phyloP scores from a whole-genome alignment of 2,113 vertebrate species.

The Brachypodius melanocephalos region DNA sequence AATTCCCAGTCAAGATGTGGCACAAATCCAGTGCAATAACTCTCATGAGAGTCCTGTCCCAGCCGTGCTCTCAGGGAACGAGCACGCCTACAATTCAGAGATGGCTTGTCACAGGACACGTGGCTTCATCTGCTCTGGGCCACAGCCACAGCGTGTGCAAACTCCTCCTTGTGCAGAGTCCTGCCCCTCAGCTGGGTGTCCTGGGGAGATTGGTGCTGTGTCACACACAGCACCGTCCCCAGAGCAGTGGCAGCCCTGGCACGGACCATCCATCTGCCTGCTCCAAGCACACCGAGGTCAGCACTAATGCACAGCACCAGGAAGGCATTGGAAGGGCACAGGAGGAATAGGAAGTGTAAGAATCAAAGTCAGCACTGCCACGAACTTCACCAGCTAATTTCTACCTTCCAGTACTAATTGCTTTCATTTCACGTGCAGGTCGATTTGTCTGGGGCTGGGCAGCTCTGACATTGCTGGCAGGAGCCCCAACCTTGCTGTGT shows the following conservation, averaged over 20 bases:
- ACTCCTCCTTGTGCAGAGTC: not conserved
- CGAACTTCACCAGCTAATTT: not conserved
- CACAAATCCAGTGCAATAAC: not conserved
- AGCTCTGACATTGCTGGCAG: not conserved
- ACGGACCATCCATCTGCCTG: rapidly evolving
- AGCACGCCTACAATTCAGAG: not conserved
- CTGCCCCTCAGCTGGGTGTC: not conserved
- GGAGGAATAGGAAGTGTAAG: not conserved
- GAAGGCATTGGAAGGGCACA: not conserved
- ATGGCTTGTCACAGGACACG: rapidly evolving
- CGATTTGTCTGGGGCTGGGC: not conserved
- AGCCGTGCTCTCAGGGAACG: not conserved
- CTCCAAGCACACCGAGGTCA: rapidly evolving
- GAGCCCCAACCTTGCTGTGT: rapidly evolving
- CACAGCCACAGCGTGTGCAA: rapidly evolving
- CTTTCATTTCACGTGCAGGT: not conserved
- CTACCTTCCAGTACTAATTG: not conserved
- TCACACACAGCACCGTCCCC: not conserved
- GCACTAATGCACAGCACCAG: not conserved
- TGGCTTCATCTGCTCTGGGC: not conserved
- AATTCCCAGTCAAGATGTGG: not conserved
- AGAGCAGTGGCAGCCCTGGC: not conserved
- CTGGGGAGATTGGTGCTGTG: not conserved
- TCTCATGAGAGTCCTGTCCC: not conserved
- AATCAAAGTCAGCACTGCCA: not conserved